A percentile compares a stretch with the other conserved stretches of the same genome.
These are phyloP conservation scores for Gasterosteus aculeatus DNA, from an alignment of 2,113 vertebrate species.

Conservation along the genomic window DNA sequence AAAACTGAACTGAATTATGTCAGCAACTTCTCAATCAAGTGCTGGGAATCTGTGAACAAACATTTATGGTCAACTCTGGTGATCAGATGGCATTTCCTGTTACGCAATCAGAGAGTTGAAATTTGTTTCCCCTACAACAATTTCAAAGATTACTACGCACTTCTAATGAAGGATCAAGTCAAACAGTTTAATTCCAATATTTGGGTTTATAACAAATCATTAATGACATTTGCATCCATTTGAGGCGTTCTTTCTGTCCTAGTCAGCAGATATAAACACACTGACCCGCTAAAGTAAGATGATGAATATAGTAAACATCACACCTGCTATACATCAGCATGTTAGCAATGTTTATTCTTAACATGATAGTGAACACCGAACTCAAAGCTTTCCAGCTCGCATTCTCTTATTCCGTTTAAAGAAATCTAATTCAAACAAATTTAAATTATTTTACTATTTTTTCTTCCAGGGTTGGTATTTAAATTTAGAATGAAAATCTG, in stretches of 20 bases:
- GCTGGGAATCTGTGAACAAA: not conserved
- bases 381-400: not conserved
- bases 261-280: not conserved
- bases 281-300: not conserved
- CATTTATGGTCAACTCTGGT: not conserved
- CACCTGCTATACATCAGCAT: not conserved
- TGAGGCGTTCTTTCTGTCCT: not conserved
- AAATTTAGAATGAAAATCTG: not conserved
- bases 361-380: not conserved
- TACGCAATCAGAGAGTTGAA: not conserved
- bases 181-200: not conserved
- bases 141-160: no score
- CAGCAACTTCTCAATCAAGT: not conserved
- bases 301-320: not conserved
- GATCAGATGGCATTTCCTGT: not conserved
- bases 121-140: not conserved
- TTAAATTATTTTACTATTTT: no score
- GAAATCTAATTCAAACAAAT: not conserved
- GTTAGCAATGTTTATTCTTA: no score
- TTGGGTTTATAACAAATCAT: not conserved
- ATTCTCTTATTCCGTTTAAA: not conserved
- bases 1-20: not conserved
- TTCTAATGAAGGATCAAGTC: not conserved
- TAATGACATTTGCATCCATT: not conserved
- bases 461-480: not conserved